Evolutionary conservation across 2,113 vertebrate genomes (phyloP).

Genomic region (Calidris pygmaea): DNA sequence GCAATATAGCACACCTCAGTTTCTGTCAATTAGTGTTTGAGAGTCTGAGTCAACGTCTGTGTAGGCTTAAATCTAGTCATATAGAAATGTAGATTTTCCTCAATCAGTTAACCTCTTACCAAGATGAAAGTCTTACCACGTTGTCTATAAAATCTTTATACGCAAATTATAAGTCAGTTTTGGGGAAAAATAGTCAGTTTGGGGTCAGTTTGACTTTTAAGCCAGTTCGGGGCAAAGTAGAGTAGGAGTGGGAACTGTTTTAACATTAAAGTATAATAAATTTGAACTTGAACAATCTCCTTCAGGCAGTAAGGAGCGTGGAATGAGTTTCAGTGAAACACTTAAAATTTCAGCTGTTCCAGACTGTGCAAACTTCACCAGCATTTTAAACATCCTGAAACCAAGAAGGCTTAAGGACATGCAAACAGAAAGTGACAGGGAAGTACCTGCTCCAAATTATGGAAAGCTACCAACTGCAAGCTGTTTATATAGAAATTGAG

Average conservation of each 20-base stretch:
- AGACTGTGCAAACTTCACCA: not conserved
- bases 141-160: not conserved
- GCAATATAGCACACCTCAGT: not conserved
- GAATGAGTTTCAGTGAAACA: not conserved
- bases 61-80: not conserved
- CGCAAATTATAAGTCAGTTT: not conserved
- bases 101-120: not conserved
- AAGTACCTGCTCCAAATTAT: not conserved
- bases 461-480: not conserved
- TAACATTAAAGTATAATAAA: not conserved
- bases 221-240: not conserved
- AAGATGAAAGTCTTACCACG: not conserved
- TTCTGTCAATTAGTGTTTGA: not conserved
- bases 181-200: not conserved
- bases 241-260: not conserved
- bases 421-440: not conserved
- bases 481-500: not conserved
- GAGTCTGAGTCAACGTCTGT: not conserved
- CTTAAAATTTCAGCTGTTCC: not conserved
- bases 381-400: constrained; percentile 16
- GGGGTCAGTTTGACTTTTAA: not conserved
- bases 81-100: not conserved
- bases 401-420: not conserved
- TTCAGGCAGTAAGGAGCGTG: not conserved
- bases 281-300: not conserved